A percentile compares a stretch with the other conserved stretches of the same genome.
Conservation (phyloP, 2,797 vertebrate species). For the Neomorphus geoffroyi region DNA sequence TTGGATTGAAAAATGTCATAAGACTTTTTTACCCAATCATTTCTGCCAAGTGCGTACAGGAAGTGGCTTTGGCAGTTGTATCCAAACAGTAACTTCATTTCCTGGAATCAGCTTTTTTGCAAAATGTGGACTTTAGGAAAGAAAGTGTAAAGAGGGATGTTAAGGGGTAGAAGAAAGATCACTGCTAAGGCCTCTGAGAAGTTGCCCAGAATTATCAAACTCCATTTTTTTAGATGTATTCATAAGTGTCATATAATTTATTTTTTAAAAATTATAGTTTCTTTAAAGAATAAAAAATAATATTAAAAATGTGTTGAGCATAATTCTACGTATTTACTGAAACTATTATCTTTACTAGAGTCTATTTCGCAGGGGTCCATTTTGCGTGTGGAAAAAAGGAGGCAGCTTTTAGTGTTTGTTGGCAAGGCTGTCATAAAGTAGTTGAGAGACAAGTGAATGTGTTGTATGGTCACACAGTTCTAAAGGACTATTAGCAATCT, state of each 20-base stretch:
- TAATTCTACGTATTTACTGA: not conserved
- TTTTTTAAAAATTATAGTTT: not conserved
- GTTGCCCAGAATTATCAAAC: not conserved
- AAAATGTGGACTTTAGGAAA: conserved; percentile 3
- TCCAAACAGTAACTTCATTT: conserved; percentile 61
- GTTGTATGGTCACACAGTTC: too few relatives aligned
- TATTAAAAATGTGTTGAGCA: not conserved
- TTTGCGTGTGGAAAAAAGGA: not conserved
- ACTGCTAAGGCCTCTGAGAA: not conserved
- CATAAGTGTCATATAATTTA: not conserved
- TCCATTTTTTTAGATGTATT: not conserved
- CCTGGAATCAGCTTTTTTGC: conserved; percentile 52
- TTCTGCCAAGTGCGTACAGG: conserved; percentile 56
- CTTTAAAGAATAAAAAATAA: not conserved
- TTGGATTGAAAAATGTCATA: conserved; percentile 53
- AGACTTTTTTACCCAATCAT: conserved; percentile 20
- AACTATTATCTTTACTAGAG: not conserved
- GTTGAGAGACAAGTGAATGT: not conserved
- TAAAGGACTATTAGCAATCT: too few relatives aligned
- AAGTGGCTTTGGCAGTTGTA: conserved; percentile 61
- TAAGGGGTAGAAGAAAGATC: not conserved
- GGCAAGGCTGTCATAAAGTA: not conserved
- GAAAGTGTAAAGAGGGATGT: conserved; percentile 9
- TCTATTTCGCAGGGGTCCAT: not conserved
- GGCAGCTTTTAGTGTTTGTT: not conserved